Evolutionary conservation across 2,113 vertebrate genomes (phyloP).

Genomic region (Archocentrus centrarchus): DNA sequence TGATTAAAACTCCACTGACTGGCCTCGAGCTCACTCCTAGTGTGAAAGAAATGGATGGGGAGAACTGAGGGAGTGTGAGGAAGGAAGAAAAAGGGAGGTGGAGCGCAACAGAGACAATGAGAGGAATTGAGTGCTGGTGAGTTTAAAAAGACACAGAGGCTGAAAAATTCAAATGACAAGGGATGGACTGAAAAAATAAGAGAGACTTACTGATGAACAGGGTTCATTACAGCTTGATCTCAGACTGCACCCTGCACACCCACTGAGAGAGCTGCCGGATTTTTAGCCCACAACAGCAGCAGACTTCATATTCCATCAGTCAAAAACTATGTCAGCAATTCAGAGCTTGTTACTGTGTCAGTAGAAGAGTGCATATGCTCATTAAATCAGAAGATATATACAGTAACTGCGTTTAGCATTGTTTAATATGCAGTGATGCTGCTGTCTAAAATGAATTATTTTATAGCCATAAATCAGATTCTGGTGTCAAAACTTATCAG

Average conservation of each 20-base stretch:
- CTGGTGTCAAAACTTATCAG: not conserved
- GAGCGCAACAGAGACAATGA: not conserved
- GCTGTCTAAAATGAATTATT: not conserved
- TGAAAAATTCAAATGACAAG: not conserved
- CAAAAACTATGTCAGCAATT: not conserved
- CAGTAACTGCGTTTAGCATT: not conserved
- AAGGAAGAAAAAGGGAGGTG: not conserved
- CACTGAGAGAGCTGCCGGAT: not conserved
- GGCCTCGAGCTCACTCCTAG: not conserved
- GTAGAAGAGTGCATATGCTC: not conserved
- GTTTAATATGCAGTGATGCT: not conserved
- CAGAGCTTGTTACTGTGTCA: not conserved
- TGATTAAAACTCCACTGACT: not conserved
- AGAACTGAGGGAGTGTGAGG: not conserved
- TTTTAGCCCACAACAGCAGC: not conserved
- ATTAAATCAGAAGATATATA: not conserved
- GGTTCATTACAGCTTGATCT: not conserved
- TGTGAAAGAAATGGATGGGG: not conserved
- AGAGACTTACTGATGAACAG: not conserved
- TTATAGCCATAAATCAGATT: not conserved
- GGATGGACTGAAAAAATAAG: not conserved
- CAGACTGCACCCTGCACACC: not conserved
- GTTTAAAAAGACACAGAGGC: not conserved
- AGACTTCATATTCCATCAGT: not conserved
- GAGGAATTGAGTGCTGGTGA: not conserved